These are phyloP conservation scores for Oscarella lobularis DNA, from an alignment of 37 sponge, comb jelly and placozoan genomes.

Conservation along the genomic window DNA sequence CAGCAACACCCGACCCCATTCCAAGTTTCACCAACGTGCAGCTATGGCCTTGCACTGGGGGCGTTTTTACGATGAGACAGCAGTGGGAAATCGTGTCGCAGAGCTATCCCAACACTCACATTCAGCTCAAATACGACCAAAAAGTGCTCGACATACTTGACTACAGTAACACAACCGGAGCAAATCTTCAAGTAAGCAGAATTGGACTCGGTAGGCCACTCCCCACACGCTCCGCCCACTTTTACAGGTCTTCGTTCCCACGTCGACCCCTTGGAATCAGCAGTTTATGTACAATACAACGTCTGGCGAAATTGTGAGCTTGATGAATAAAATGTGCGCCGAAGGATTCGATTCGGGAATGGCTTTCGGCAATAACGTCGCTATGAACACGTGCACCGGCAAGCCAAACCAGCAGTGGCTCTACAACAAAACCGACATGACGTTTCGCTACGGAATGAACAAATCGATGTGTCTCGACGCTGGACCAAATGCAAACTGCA, in stretches of 20 bases:
- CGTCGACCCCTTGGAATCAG: slow-evolving; percentile 5
- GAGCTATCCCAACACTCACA: too few species aligned
- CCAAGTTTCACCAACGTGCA: too few species aligned
- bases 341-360: neutral
- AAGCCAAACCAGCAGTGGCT: neutral
- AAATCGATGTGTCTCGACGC: neutral
- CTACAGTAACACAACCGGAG: too few species aligned
- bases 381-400: neutral
- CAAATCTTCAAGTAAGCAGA: too few species aligned
- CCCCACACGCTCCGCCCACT: too few species aligned
- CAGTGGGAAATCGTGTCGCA: too few species aligned
- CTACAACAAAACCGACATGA: neutral
- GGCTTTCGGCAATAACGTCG: neutral
- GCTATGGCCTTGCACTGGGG: too few species aligned
- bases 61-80: too few species aligned
- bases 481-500: neutral
- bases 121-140: too few species aligned
- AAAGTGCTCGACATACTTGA: too few species aligned
- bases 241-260: neutral
- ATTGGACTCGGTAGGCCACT: too few species aligned
- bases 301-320: neutral
- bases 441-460: neutral
- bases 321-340: neutral
- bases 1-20: too few species aligned
- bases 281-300: neutral